phyloP scores from a whole-genome alignment of 2,113 vertebrate species.

The Neodon shergylaensis region DNA sequence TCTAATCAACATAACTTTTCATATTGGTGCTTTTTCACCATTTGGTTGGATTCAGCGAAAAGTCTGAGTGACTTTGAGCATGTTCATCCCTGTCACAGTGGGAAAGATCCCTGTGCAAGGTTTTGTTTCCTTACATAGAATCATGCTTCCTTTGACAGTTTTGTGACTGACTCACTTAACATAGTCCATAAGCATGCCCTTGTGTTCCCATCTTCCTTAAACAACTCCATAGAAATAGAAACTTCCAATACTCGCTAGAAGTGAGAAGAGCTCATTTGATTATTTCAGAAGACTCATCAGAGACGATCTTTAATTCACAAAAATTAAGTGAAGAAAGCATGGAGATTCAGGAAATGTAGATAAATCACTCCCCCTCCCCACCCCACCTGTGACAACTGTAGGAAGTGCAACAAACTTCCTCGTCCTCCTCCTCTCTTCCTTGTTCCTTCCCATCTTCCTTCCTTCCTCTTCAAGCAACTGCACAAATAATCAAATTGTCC shows the following conservation, averaged over 20 bases:
- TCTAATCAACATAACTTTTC: neutral
- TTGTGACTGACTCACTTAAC: neutral
- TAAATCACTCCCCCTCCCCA: neutral
- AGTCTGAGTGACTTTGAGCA: neutral
- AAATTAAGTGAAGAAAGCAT: neutral
- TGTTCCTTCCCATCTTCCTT: neutral
- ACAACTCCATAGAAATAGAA: neutral
- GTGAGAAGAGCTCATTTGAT: neutral
- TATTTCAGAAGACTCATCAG: neutral
- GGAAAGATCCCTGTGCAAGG: neutral
- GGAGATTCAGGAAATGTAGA: neutral
- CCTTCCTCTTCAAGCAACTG: neutral
- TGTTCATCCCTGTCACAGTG: neutral
- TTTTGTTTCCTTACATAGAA: conserved; percentile 1
- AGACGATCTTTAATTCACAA: neutral
- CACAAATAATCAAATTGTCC: neutral
- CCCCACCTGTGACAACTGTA: neutral
- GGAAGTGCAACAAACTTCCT: neutral
- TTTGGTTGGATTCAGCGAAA: conserved; percentile 9
- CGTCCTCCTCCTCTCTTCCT: too few species aligned
- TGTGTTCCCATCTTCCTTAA: neutral
- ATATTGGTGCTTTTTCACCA: neutral
- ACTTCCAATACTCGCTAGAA: neutral
- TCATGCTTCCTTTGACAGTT: neutral
- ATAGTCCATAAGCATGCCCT: neutral